Evolutionary conservation across 2,113 vertebrate species (phyloP).

Genomic region (Oenanthe oenanthe): DNA sequence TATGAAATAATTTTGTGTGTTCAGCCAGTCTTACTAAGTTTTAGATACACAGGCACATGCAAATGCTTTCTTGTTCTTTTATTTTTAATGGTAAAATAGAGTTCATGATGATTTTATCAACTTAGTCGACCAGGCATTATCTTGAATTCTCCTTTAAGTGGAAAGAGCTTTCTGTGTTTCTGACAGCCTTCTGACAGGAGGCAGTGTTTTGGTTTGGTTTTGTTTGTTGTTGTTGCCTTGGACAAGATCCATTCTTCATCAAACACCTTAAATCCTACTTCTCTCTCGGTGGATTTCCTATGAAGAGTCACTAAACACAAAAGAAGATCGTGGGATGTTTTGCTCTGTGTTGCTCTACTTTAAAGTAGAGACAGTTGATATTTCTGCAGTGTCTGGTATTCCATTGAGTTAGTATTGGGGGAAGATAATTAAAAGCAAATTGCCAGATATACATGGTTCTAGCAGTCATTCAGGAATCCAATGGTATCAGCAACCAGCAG

Average conservation of each 20-base stretch:
- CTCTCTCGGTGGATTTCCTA: not conserved
- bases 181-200: not conserved
- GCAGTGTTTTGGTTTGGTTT: not conserved
- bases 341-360: not conserved
- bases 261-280: not conserved
- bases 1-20: not conserved
- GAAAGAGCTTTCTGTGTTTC: not conserved
- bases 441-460: not conserved
- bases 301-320: not conserved
- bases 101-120: not conserved
- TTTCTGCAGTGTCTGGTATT: not conserved
- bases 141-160: not conserved
- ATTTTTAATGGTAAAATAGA: not conserved
- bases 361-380: not conserved
- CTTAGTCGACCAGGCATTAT: not conserved
- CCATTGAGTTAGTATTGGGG: not conserved
- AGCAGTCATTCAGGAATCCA: not conserved
- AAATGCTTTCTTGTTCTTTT: not conserved
- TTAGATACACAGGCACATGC: not conserved
- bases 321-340: not conserved
- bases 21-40: not conserved
- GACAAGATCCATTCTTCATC: not conserved
- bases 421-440: not conserved
- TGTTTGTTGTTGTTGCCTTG: not conserved
- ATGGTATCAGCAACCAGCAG: not conserved